These are phyloP conservation scores for Grantiella picta DNA, from an alignment of 2,113 vertebrate genomes.

Conservation along the genomic window DNA sequence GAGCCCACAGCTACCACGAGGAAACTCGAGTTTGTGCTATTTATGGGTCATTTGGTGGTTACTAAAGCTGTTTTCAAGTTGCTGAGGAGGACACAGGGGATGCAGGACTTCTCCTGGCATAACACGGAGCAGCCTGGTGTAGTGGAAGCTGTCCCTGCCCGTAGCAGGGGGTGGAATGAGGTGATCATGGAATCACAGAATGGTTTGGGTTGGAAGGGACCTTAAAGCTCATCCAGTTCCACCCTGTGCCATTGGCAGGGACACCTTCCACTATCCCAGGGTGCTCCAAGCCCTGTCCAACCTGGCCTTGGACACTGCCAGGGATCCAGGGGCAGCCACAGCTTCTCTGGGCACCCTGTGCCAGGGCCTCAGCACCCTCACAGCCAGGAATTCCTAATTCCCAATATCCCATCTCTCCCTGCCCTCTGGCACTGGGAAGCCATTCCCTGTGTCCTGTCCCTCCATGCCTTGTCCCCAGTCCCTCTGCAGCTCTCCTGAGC, in stretches of 20 bases:
- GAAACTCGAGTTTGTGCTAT: background rate
- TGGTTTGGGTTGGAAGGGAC: background rate
- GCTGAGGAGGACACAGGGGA: background rate
- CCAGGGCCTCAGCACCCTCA: background rate
- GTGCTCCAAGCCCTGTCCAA: rapidly evolving
- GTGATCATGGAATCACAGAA: rapidly evolving
- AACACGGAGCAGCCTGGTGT: background rate
- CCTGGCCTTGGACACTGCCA: background rate
- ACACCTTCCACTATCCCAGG: rapidly evolving
- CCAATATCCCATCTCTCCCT: background rate
- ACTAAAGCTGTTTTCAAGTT: background rate
- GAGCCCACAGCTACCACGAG: background rate
- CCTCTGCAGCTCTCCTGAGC: background rate
- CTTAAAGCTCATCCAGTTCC: rapidly evolving
- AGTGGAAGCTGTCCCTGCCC: background rate
- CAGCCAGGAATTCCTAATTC: background rate
- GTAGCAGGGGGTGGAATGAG: rapidly evolving
- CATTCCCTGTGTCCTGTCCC: background rate
- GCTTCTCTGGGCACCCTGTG: background rate
- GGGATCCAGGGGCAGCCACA: background rate
- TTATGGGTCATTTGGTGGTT: background rate
- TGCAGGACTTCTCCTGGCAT: background rate
- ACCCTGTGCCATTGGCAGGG: background rate
- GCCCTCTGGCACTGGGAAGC: background rate
- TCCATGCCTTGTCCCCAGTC: background rate